Conservation (phyloP, 2,113 vertebrate genomes). For the Myotis davidii region DNA sequence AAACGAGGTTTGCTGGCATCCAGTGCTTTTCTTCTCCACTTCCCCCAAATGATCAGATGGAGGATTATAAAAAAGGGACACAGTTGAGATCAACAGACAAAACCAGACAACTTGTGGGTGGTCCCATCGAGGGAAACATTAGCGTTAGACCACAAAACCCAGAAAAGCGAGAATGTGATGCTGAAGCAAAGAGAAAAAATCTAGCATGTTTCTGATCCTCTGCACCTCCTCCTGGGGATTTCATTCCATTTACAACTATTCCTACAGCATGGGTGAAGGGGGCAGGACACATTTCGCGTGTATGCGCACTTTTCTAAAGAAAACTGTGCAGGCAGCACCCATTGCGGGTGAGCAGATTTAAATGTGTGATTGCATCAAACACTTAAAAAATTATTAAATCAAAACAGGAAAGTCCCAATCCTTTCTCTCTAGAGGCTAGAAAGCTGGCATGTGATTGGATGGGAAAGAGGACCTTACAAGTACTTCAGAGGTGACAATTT, state of each 20-base stretch:
- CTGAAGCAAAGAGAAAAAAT: not conserved
- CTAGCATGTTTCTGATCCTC: not conserved
- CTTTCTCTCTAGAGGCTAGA: not conserved
- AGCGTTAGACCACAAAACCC: not conserved
- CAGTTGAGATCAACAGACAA: not conserved
- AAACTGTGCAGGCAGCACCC: not conserved
- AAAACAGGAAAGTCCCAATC: not conserved
- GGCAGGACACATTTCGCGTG: not conserved
- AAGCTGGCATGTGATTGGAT: not conserved
- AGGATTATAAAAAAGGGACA: not conserved
- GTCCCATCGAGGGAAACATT: not conserved
- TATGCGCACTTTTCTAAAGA: not conserved
- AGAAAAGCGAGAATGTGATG: not conserved
- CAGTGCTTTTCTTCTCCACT: not conserved
- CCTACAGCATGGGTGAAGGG: not conserved
- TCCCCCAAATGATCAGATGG: not conserved
- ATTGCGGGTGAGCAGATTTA: conserved; percentile 24
- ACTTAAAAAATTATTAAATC: conserved; percentile 24
- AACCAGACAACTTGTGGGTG: not conserved
- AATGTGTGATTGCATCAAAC: not conserved
- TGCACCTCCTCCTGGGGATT: not conserved
- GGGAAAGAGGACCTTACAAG: not conserved
- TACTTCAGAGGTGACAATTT: not conserved
- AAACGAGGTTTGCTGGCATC: not conserved
- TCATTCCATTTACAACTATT: not conserved